Evolutionary conservation across 1,140 invertebrate species (phyloP).

Genomic region (Drosophila kanapiae): DNA sequence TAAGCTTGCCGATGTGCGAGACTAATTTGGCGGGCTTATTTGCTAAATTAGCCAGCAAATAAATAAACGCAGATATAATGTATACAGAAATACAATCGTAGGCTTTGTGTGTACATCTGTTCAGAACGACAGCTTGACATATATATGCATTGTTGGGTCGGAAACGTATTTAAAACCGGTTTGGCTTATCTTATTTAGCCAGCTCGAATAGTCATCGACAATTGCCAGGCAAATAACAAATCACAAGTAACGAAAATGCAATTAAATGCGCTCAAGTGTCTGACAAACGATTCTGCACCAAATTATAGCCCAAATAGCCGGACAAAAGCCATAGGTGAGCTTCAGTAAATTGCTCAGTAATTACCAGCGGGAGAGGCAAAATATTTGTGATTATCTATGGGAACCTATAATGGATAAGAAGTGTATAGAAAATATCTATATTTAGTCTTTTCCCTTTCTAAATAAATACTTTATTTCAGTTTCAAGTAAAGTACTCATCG

Average conservation of each 20-base stretch:
- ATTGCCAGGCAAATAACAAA: conserved; percentile 33
- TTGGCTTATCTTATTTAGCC: conserved; percentile 24
- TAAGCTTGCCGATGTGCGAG: conserved; percentile 28
- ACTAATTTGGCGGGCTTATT: conserved; percentile 19
- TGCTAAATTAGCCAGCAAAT: conserved; percentile 25
- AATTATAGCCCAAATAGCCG: conserved; percentile 24
- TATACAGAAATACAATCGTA: conserved; percentile 4
- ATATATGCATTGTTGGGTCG: conserved; percentile 26
- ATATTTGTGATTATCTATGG: no score
- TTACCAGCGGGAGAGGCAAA: conserved; percentile 2
- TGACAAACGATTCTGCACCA: conserved; percentile 8
- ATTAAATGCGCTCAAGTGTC: conserved; percentile 28
- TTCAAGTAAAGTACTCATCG: not conserved
- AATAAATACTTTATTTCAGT: not conserved
- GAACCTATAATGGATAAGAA: not conserved
- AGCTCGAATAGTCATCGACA: conserved; percentile 4
- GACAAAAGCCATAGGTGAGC: not conserved
- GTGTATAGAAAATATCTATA: not conserved
- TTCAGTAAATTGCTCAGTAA: conserved; percentile 12
- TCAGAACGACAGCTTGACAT: conserved; percentile 16
- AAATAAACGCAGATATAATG: conserved; percentile 10
- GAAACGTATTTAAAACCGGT: conserved; percentile 69
- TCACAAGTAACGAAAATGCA: conserved; percentile 43
- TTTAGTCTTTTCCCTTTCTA: no score
- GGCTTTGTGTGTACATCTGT: conserved; percentile 11